Evolutionary conservation across 1,140 invertebrate genomes (phyloP), one percentile per base, ranked within the genome.

Genomic region (Macrobrachium rosenbergii): DNA sequence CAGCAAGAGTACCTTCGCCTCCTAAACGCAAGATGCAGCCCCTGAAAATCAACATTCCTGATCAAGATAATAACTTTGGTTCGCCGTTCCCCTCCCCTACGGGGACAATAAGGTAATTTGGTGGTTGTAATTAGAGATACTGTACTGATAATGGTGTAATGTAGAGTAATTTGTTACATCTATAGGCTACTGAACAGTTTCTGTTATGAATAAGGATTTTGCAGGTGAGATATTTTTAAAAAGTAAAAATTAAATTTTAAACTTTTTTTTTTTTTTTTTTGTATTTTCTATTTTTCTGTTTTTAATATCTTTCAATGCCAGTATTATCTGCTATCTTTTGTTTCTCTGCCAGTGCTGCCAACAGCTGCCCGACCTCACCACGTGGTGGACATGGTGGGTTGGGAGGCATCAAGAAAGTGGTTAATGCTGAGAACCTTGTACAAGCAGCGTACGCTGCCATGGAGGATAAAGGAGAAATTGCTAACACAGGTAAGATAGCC

Each of bases 311-410:
- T 75, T 28, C 23, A 16, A 10, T 28, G 37, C 23, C 72, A 14
- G 14, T 45, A 43, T 75, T 45, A 23, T 28, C 72, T 75, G 16
- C 72, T 14, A 7, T n/a, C 21, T 11, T 3, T 75, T 75, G 37
- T 88, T 89, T 89, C 83, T 45, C 78, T 91, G 91, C 12, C 92
- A 97, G 96, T 92, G 96, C 97, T 89, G 95, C 97, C 59, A 99
- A 99, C 93, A 99, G 98, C 89, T 99, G 98, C 94, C 98, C 98
- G 77, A 97, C 98, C 89, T 99, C 98, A 93, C 98, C 98, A 43
- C 94, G 98, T 76, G 94, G 95, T 78, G 90, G 91, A 64, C 86
- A 88, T 16, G 85, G 89, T 52, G 81, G 84, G 64, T 72, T 88
- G 58, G 94, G 95, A 19, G 84, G 67, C 23, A 73, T 80, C 19